Evolutionary conservation across 2,797 vertebrate species (phyloP).

Genomic region (Emydoidea blandingii): DNA sequence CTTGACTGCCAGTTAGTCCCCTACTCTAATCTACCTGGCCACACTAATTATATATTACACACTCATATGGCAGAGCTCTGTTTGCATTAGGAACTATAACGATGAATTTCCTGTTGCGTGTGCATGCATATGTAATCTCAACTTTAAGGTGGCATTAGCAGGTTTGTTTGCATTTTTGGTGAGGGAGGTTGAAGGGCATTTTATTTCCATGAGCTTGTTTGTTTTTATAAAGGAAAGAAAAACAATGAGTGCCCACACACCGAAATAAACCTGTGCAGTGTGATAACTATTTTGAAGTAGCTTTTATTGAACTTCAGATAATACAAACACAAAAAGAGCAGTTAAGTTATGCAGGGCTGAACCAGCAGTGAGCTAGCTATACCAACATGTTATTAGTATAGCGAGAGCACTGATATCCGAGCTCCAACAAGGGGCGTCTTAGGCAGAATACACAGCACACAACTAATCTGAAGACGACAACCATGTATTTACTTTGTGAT

Average conservation of each 20-base stretch:
- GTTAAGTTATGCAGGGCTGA: not conserved
- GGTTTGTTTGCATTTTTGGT: not conserved
- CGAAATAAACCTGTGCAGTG: not conserved
- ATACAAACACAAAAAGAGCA: not conserved
- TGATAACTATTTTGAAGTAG: fast-evolving
- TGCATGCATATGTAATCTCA: not conserved
- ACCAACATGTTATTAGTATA: not conserved
- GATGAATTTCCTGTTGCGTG: not conserved
- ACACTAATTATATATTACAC: constrained; percentile 67
- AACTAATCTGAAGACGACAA: not conserved
- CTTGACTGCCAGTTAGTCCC: constrained; percentile 23
- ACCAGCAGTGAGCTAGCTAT: not conserved
- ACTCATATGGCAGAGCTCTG: constrained; percentile 61
- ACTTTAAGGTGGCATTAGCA: fast-evolving
- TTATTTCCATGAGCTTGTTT: not conserved
- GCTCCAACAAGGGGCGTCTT: not conserved
- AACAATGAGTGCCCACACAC: not conserved
- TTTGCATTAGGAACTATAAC: constrained; percentile 65
- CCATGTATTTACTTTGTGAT: not conserved
- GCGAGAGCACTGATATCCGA: not conserved
- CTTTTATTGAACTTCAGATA: not conserved
- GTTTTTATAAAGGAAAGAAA: not conserved
- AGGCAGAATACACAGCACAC: not conserved
- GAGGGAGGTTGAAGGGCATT: not conserved
- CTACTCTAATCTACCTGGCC: constrained; percentile 54